phyloP scores from a whole-genome alignment of 1,140 invertebrate genomes.

The Euwallacea similis region DNA sequence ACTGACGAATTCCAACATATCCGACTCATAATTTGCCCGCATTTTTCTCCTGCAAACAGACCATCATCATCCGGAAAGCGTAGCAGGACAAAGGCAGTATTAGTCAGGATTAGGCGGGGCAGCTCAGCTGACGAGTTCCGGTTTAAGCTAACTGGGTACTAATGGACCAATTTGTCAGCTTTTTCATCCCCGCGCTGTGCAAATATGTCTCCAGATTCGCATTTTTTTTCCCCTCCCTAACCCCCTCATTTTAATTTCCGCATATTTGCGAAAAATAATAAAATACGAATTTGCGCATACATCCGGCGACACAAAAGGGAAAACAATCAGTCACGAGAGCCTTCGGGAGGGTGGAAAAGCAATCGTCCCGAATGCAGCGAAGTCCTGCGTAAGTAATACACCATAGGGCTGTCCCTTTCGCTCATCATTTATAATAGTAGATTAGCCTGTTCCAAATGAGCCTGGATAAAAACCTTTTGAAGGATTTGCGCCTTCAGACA shows the following conservation, averaged over 20 bases:
- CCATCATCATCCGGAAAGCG: conserved; percentile 24
- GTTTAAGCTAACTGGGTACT: conserved; percentile 43
- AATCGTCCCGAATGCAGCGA: conserved; percentile 14
- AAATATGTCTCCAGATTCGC: conserved; percentile 42
- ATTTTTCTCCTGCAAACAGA: conserved; percentile 33
- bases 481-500: conserved; percentile 41
- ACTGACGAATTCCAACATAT: not conserved
- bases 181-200: conserved; percentile 37
- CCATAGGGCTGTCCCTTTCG: conserved; percentile 34
- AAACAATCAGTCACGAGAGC: conserved; percentile 31
- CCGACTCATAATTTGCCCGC: not conserved
- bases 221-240: conserved; percentile 30
- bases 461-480: conserved; percentile 40
- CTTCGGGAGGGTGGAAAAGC: conserved; percentile 28
- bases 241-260: conserved; percentile 6
- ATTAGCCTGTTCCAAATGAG: conserved; percentile 44
- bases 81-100: conserved; percentile 38
- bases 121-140: conserved; percentile 38
- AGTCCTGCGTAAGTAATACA: not conserved
- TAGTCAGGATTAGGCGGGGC: conserved; percentile 40
- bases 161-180: conserved; percentile 42
- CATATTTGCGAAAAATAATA: conserved; percentile 7
- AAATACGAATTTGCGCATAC: not conserved
- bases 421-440: conserved; percentile 47
- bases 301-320: not conserved